Conservation (phyloP, 2,888 invertebrate genomes). For the Metallyticus violacea region DNA sequence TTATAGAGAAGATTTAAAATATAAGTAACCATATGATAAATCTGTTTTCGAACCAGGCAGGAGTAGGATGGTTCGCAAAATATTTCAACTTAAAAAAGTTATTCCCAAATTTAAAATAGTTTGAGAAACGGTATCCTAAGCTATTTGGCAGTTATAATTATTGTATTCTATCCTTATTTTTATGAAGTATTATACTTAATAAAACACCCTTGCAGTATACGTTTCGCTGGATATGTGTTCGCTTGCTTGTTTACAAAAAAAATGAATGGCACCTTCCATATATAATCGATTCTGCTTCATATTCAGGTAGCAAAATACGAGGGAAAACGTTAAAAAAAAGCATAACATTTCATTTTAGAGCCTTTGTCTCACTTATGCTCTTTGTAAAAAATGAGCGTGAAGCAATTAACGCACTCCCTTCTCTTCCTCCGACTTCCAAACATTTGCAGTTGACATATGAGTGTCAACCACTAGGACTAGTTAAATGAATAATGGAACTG, state of each 20-base stretch:
- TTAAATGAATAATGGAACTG: background rate
- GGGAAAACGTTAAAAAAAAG: background rate
- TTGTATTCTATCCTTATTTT: too few relatives aligned
- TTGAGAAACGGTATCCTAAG: too few relatives aligned
- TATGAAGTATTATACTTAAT: too few relatives aligned
- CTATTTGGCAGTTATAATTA: too few relatives aligned
- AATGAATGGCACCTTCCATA: background rate
- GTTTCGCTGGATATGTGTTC: background rate
- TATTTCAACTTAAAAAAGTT: too few relatives aligned
- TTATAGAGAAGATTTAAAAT: too few relatives aligned
- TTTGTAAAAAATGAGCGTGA: background rate
- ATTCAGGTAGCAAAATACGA: background rate
- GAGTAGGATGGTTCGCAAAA: too few relatives aligned
- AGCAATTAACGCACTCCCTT: background rate
- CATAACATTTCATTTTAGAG: background rate
- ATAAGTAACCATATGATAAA: too few relatives aligned
- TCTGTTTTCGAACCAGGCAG: too few relatives aligned
- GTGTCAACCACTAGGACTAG: background rate
- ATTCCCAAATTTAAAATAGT: too few relatives aligned
- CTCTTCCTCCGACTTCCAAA: background rate
- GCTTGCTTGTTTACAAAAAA: background rate
- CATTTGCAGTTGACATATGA: background rate
- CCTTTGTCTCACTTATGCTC: background rate
- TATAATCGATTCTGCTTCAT: background rate
- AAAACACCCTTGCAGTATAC: background rate